These are phyloP conservation scores for Synergus gifuensis DNA, from an alignment of 2,888 invertebrate species.

Conservation along the genomic window DNA sequence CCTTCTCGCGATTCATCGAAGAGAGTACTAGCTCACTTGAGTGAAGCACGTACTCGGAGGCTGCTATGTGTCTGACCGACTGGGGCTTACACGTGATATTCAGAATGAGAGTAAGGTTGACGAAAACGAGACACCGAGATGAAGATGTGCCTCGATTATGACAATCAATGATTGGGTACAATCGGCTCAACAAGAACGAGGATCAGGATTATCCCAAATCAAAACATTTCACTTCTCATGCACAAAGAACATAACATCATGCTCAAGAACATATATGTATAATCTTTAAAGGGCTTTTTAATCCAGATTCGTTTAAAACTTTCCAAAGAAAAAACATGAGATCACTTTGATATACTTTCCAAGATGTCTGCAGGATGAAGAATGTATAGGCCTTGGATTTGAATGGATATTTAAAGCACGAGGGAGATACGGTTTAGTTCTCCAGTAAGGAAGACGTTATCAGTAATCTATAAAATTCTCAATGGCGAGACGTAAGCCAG, in stretches of 20 bases:
- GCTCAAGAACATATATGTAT: neutral
- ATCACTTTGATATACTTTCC: too few species aligned
- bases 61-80: conserved; percentile 22
- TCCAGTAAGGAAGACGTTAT: too few species aligned
- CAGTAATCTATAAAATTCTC: too few species aligned
- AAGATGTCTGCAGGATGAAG: too few species aligned
- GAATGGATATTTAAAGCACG: too few species aligned
- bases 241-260: neutral
- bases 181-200: neutral
- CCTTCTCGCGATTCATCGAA: neutral
- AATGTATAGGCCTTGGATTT: too few species aligned
- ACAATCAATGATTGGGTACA: neutral
- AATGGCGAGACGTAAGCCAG: too few species aligned
- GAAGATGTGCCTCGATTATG: neutral
- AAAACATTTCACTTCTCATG: neutral
- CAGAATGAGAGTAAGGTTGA: conserved; percentile 23
- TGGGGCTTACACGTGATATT: conserved; percentile 10
- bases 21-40: conserved; percentile 1
- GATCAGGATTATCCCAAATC: neutral
- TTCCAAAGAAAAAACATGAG: neutral
- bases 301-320: neutral
- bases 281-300: neutral
- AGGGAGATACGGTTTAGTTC: too few species aligned
- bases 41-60: conserved; percentile 34
- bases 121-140: neutral